These are phyloP conservation scores for Okamejei kenojei DNA, from an alignment of 2,797 vertebrate species.

Conservation along the genomic window DNA sequence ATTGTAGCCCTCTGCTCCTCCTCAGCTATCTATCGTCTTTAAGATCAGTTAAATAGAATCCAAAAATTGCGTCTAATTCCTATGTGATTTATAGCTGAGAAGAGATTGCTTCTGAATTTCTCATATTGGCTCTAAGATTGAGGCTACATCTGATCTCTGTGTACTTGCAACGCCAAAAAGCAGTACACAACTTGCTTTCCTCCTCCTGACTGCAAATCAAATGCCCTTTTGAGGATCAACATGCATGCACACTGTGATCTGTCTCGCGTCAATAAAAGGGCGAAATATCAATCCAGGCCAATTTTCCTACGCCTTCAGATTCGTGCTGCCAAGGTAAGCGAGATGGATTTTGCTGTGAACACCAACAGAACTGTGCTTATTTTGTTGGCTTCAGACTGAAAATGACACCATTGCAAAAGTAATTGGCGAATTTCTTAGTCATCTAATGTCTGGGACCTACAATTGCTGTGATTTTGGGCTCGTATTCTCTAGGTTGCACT, in stretches of 20 bases:
- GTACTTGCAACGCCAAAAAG: not conserved
- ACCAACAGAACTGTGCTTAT: not conserved
- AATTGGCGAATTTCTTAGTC: not conserved
- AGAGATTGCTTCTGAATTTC: too few species aligned
- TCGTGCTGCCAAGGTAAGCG: not conserved
- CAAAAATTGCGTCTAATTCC: not conserved
- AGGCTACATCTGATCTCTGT: not conserved
- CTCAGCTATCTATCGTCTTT: too few species aligned
- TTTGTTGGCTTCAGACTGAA: not conserved
- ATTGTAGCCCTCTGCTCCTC: not conserved
- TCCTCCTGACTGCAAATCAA: not conserved
- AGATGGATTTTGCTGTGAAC: not conserved
- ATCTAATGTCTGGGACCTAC: not conserved
- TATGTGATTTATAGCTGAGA: not conserved
- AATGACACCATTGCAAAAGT: not conserved
- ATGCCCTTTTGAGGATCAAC: not conserved
- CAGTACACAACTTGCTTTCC: not conserved
- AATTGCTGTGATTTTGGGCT: not conserved
- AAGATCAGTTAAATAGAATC: not conserved
- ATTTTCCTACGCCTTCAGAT: not conserved
- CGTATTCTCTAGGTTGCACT: not conserved
- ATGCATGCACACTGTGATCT: not conserved
- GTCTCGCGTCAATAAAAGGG: not conserved
- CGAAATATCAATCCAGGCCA: not conserved
- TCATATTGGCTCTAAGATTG: not conserved